Conservation (phyloP, 2,888 invertebrate genomes). For the Dasypolia templi region DNA sequence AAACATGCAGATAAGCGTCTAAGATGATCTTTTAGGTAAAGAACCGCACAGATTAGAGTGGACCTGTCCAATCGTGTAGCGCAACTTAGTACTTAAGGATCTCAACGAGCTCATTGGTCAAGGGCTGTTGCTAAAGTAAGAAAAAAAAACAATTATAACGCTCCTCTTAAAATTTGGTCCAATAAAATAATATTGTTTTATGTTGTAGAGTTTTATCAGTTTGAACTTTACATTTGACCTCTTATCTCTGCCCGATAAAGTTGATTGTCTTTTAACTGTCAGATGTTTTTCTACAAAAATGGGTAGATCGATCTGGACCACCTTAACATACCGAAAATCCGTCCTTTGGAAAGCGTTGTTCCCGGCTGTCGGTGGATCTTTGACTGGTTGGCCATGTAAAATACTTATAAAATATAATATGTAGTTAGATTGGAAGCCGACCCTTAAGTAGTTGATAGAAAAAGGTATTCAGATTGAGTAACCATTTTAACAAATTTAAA, state of each 20-base stretch:
- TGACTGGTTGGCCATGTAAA: too few relatives aligned
- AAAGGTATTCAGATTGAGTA: too few relatives aligned
- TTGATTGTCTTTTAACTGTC: neutral
- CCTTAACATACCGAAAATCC: too few relatives aligned
- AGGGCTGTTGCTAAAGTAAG: neutral
- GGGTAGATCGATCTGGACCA: too few relatives aligned
- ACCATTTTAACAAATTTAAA: too few relatives aligned
- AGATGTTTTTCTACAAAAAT: neutral
- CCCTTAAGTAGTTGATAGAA: too few relatives aligned
- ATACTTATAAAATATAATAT: too few relatives aligned
- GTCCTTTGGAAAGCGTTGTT: too few relatives aligned
- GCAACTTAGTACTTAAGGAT: neutral
- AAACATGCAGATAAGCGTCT: neutral
- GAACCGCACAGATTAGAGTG: neutral
- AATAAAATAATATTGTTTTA: neutral
- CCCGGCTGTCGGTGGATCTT: too few relatives aligned
- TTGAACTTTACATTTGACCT: constrained; percentile 1
- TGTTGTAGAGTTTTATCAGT: neutral
- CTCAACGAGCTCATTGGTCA: neutral
- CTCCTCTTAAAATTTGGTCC: neutral
- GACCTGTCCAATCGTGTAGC: neutral
- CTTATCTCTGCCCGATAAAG: neutral
- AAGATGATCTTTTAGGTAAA: too few relatives aligned
- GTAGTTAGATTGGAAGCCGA: too few relatives aligned
- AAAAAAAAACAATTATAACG: neutral